Evolutionary conservation across 2,113 vertebrate species (phyloP).

Genomic region (Ageneiosus marmoratus): DNA sequence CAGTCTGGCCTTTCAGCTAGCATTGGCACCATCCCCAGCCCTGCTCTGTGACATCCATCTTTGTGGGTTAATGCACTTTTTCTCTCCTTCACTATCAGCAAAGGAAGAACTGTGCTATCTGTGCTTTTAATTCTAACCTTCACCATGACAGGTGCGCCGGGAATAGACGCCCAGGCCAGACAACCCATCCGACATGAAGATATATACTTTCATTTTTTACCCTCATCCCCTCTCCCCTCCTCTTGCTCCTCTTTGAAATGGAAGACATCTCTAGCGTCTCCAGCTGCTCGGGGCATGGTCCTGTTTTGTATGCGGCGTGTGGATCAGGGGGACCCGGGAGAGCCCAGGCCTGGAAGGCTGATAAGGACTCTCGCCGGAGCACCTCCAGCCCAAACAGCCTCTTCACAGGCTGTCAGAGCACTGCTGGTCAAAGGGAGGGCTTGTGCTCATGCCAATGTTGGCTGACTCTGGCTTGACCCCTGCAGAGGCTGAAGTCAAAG

Average conservation of each 20-base stretch:
- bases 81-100: slow-evolving; percentile 51
- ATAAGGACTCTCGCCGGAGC: slow-evolving; percentile 73
- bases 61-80: slow-evolving; percentile 47
- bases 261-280: slow-evolving; percentile 78
- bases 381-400: slow-evolving; percentile 69
- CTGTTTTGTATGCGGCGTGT: slow-evolving; percentile 74
- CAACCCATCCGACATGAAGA: slow-evolving; percentile 75
- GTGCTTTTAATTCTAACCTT: slow-evolving; percentile 69
- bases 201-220: slow-evolving; percentile 70
- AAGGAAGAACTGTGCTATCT: slow-evolving; percentile 49
- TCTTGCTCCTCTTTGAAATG: slow-evolving; percentile 76
- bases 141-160: slow-evolving; percentile 74
- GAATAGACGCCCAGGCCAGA: slow-evolving; percentile 74
- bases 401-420: slow-evolving; percentile 79
- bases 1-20: slow-evolving; percentile 56
- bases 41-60: slow-evolving; percentile 54
- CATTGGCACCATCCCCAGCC: slow-evolving; percentile 58
- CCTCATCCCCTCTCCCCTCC: slow-evolving; percentile 65
- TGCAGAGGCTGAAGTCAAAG: slow-evolving; percentile 63
- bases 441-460: slow-evolving; percentile 49
- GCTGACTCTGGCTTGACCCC: slow-evolving; percentile 63
- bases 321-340: slow-evolving; percentile 49
- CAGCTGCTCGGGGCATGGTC: slow-evolving; percentile 74
- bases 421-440: slow-evolving; percentile 72
- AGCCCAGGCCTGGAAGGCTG: slow-evolving; percentile 67